A percentile compares a stretch with the other conserved stretches of the same genome.
Conservation (phyloP, 2,797 vertebrate genomes). For the Acipenser ruthenus region DNA sequence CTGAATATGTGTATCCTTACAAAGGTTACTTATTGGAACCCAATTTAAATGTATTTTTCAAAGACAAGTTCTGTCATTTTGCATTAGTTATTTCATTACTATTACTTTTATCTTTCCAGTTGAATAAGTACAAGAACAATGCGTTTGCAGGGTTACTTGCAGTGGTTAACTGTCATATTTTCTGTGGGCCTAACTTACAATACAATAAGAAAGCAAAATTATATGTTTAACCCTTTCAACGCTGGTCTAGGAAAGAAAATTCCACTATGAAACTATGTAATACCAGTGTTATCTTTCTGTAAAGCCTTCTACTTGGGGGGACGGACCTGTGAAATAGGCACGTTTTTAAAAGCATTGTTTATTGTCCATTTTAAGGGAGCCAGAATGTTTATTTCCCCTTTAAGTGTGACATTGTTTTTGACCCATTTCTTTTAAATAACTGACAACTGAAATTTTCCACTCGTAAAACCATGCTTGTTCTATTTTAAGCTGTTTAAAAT, state of each 20-base stretch:
- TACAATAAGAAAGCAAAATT: background rate
- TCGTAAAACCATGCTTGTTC: background rate
- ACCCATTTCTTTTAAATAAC: too few species aligned
- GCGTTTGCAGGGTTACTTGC: background rate
- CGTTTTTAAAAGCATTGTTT: too few species aligned
- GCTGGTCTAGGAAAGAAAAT: too few species aligned
- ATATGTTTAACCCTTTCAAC: too few species aligned
- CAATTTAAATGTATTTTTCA: slow-evolving; percentile 16
- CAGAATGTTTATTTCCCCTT: too few species aligned
- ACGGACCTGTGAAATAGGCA: too few species aligned
- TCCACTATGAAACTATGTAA: too few species aligned
- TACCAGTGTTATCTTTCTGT: too few species aligned
- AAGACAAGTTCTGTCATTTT: slow-evolving; percentile 53
- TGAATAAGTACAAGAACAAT: slow-evolving; percentile 39
- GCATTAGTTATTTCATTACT: slow-evolving; percentile 59
- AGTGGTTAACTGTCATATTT: background rate
- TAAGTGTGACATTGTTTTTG: too few species aligned
- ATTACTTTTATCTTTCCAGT: slow-evolving; percentile 53
- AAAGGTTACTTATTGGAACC: slow-evolving; percentile 53
- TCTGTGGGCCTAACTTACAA: background rate
- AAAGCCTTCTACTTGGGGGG: too few species aligned
- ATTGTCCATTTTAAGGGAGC: too few species aligned
- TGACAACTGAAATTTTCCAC: too few species aligned
- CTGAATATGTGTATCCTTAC: slow-evolving; percentile 58
- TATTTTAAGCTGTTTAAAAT: background rate